A percentile compares a stretch with the other conserved stretches of the same genome.
Evolutionary conservation across 2,888 invertebrate species (phyloP).

Genomic region (Volucella zonaria): DNA sequence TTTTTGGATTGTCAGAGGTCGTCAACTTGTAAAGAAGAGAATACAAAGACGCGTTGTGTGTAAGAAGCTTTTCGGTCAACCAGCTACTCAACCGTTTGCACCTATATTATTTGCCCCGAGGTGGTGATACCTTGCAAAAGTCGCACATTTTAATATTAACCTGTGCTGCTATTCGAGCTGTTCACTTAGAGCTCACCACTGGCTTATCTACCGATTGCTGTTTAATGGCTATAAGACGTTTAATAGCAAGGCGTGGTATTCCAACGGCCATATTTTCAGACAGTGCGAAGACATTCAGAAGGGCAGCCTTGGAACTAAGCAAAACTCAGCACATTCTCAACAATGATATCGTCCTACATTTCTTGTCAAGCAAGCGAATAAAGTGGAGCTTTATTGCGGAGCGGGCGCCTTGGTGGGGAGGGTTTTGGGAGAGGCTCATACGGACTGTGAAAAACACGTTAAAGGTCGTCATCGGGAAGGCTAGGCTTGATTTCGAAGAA

Average conservation of each 20-base stretch:
- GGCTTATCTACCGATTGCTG: conserved; percentile 37
- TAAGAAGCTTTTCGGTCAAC: conserved; percentile 27
- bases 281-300: conserved; percentile 33
- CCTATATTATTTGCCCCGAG: neutral
- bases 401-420: conserved; percentile 59
- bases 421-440: conserved; percentile 66
- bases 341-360: neutral
- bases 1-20: conserved; percentile 43
- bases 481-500: conserved; percentile 27
- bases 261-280: conserved; percentile 24
- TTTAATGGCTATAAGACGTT: conserved; percentile 28
- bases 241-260: conserved; percentile 22
- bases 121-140: neutral
- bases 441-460: conserved; percentile 54
- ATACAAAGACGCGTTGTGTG: conserved; percentile 17
- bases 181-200: conserved; percentile 49
- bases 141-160: conserved; percentile 41
- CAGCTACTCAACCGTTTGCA: conserved; percentile 27
- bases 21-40: conserved; percentile 25
- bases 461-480: conserved; percentile 57
- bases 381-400: conserved; percentile 36
- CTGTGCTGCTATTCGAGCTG: conserved; percentile 43
- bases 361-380: conserved; percentile 17
- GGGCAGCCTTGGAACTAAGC: conserved; percentile 21
- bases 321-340: neutral